Evolutionary conservation across 2,113 vertebrate genomes (phyloP), one percentile per base, ranked within the genome.

Genomic region (Paedocypris sp.): DNA sequence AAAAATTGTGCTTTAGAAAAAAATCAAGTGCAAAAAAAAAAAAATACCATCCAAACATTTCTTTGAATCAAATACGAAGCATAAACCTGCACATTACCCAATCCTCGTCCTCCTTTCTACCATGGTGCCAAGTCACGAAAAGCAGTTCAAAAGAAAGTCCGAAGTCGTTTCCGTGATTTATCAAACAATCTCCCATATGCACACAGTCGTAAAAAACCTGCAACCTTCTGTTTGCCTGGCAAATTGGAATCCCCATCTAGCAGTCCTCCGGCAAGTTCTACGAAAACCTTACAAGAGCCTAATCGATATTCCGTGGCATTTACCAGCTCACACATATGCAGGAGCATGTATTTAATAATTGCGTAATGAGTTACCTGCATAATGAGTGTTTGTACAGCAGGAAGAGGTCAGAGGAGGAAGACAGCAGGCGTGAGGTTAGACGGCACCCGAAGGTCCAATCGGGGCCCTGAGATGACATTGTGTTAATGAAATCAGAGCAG

Each of bases 401-500:
- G 26, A 36, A 32, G 45, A 62, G 63, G 52, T 66, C 57, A 38
- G 48, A 22, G 57, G 57, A 39, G 20, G 38, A 51, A 36, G 56
- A 28, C 32, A 13, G 26, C 9, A 18, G 16, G 19, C 8, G 35
- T 33, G 7, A 22, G 22, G 2, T 20, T 22, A 54, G 49, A 16
- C 23, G 41, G 13, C 22, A 45, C 25, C 42, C 35, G 39, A 36
- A 28, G 47, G 45, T 13, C 45, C 20, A 31, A 23, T 39, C 54
- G 43, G 48, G 58, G 60, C 43, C 35, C 28, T 22, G 42, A 60
- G 50, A 64, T 69, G 56, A 58, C 60, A 69, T 6, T 1, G 68
- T 42, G 70, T 68, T 78, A 49, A 68, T 76, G 64, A 73, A 62
- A 59, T 60, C 49, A 67, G 61, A 68, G 60, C 52, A 46, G 58